These are phyloP conservation scores for Montipora capitata DNA, from an alignment of 92 coral and sea anemone genomes.

Conservation along the genomic window DNA sequence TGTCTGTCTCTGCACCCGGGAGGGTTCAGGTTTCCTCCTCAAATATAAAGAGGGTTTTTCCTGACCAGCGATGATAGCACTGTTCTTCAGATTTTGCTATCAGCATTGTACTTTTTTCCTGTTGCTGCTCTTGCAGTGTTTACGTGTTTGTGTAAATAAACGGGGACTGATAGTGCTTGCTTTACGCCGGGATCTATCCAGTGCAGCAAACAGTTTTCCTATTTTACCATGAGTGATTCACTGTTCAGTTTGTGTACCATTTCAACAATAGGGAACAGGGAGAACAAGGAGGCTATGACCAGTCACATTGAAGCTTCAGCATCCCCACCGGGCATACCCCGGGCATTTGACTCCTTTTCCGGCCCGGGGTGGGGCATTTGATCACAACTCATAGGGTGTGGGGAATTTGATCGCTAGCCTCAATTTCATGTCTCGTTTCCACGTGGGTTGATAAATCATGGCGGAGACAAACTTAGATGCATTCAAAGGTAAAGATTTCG, in stretches of 20 bases:
- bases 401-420: too few relatives aligned
- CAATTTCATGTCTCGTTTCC: too few relatives aligned
- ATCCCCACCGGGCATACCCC: too few relatives aligned
- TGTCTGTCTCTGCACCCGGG: constrained; percentile 47
- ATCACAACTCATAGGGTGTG: too few relatives aligned
- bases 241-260: background rate
- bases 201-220: background rate
- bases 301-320: too few relatives aligned
- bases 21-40: constrained; percentile 55
- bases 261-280: background rate
- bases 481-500: too few relatives aligned
- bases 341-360: too few relatives aligned
- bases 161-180: background rate
- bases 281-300: background rate
- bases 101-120: background rate
- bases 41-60: constrained; percentile 21
- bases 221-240: background rate
- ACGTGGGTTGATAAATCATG: too few relatives aligned
- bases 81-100: background rate
- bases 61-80: constrained; percentile 8
- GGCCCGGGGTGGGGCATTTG: too few relatives aligned
- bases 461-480: too few relatives aligned
- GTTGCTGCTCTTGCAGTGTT: background rate
- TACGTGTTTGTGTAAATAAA: background rate
- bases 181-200: background rate